Base-by-base conservation (phyloP, 2,797 vertebrate genomes). In the Thunnus albacares region DNA sequence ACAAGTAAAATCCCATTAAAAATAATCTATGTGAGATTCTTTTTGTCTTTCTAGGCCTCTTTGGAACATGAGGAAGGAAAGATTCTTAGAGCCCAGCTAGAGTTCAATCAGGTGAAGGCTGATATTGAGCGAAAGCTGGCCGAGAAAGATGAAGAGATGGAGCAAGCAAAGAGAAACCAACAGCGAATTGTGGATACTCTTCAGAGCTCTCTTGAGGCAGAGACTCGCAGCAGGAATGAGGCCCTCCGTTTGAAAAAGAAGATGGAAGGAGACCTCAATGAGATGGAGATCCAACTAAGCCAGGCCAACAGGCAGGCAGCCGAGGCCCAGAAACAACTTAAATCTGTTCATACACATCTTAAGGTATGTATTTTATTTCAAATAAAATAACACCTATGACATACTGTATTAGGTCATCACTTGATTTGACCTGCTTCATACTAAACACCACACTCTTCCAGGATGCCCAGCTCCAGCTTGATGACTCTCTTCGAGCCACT, bases 91-190 rank as follows among this genome's bases (percentile, higher is more conserved):
- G 93, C 94, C 1, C 97, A 97, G 81, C 93, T 97, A 28, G 97
- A 97, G 85, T 96, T 96, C 82, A 96, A 91, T 81, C 97, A 97
- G 85, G 87, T 95, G 15, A 97, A 97, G 87, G 96, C 96, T 0
- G 97, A 97, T 0, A 95, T 97, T 0, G 97, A 97, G 71, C 94
- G 96, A 63, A 97, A 97, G 80, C 81, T 97, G 60, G 71, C 94
- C 0, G 97, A 98, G 90, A 97, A 97, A 87, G 97, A 97, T 0
- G 97, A 98, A 85, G 97, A 98, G 82, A 96, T 96, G 95, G 97
- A 97, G 68, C 96, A 97, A 88, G 85, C 93, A 55, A 97, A 97
- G 88, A 95, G 97, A 82, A 97, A 97, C 92, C 95, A 96, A 65
- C 93, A 96, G 81, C 91, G 97, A 4, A 87, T 89, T 66, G 92